Percentiles rank a stretch among this genome's conserved stretches.
phyloP scores from a whole-genome alignment of 2,113 vertebrate genomes.

The Crocuta crocuta region DNA sequence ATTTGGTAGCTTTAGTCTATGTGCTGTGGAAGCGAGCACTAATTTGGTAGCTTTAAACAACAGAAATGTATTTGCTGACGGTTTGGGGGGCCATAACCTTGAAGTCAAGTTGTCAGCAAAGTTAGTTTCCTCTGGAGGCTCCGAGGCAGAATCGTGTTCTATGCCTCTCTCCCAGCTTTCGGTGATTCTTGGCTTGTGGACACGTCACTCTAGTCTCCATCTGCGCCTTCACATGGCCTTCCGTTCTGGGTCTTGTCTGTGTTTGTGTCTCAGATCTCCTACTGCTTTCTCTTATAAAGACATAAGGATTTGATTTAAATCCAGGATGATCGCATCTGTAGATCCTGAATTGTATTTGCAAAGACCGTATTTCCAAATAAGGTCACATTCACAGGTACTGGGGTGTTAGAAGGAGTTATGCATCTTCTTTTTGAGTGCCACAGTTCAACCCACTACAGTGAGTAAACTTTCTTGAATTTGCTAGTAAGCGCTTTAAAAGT shows the following conservation, averaged over 20 bases:
- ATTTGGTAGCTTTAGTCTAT: not conserved
- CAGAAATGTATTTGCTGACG: not conserved
- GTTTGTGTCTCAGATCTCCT: not conserved
- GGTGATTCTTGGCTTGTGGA: not conserved
- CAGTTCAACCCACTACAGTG: not conserved
- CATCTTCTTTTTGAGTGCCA: not conserved
- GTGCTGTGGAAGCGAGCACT: too few relatives aligned
- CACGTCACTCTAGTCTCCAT: not conserved
- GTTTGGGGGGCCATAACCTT: not conserved
- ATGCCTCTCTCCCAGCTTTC: not conserved
- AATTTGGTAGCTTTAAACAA: not conserved
- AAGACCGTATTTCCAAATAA: constrained; percentile 38
- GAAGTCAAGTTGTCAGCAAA: not conserved
- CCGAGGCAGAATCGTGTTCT: not conserved
- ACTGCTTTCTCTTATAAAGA: not conserved
- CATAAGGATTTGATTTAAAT: not conserved
- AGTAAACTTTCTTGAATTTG: constrained; percentile 45
- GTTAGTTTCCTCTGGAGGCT: not conserved
- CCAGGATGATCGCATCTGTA: not conserved
- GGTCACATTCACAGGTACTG: not conserved
- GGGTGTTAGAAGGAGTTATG: not conserved
- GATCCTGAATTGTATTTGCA: not conserved
- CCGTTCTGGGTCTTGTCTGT: not conserved
- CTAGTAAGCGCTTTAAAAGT: constrained; percentile 40
- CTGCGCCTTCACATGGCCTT: not conserved